phyloP scores from a whole-genome alignment of 2,113 vertebrate genomes.

The Corapipo altera region DNA sequence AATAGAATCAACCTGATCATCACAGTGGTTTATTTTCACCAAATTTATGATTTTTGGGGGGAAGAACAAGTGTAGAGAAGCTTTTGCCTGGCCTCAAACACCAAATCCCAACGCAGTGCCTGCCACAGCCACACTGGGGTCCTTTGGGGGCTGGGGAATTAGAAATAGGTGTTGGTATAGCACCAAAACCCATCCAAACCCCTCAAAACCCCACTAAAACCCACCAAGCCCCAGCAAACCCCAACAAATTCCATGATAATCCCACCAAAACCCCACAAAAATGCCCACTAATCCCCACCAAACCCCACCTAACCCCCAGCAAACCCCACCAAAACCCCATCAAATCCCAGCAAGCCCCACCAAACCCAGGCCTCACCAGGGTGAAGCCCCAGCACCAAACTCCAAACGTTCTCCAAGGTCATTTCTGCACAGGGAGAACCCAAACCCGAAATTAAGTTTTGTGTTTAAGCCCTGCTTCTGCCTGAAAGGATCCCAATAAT shows the following conservation, averaged over 20 bases:
- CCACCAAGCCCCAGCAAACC: too few relatives aligned
- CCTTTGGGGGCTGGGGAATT: fast-evolving
- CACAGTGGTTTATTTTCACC: not conserved
- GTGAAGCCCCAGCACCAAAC: fast-evolving
- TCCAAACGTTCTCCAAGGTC: not conserved
- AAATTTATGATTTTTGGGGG: not conserved
- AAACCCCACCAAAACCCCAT: too few relatives aligned
- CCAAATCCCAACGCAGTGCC: fast-evolving
- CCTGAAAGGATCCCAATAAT: not conserved
- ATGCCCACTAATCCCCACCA: too few relatives aligned
- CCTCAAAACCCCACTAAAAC: too few relatives aligned
- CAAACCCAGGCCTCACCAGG: fast-evolving
- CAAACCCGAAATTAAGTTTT: not conserved
- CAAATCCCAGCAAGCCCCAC: too few relatives aligned
- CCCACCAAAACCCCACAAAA: not conserved
- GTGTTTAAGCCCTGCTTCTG: not conserved
- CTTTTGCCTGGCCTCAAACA: not conserved
- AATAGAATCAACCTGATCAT: not conserved
- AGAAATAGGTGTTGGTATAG: not conserved
- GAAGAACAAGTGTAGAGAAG: not conserved
- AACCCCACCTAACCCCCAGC: too few relatives aligned
- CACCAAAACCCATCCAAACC: not conserved
- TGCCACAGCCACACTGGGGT: not conserved
- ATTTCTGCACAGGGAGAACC: not conserved
- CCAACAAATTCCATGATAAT: too few relatives aligned